phyloP scores from a whole-genome alignment of 2,888 invertebrate genomes.

The Aphodius granarius region DNA sequence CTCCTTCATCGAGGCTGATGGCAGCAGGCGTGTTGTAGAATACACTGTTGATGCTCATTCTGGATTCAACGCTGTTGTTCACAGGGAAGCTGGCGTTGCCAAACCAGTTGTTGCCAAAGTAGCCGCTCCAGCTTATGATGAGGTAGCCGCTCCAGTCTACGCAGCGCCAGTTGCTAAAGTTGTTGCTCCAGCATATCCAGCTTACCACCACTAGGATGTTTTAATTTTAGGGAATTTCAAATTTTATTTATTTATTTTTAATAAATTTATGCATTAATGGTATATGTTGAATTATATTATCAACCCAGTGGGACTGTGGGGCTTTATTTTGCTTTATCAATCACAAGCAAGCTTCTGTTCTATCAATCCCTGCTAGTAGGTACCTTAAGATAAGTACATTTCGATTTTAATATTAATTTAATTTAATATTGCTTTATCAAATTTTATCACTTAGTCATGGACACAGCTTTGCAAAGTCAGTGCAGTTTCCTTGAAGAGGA shows the following conservation, averaged over 20 bases:
- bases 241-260: not conserved
- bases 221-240: not conserved
- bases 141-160: not conserved
- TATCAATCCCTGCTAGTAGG: no score
- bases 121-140: not conserved
- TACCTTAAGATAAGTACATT: no score
- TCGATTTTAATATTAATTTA: no score
- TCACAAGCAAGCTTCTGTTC: no score
- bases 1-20: not conserved
- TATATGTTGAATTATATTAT: no score
- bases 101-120: not conserved
- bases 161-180: not conserved
- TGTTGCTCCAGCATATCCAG: not conserved
- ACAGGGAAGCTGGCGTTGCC: not conserved
- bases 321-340: no score
- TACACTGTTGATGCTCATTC: not conserved
- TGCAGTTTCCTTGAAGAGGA: no score
- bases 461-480: no score
- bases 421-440: no score
- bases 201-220: not conserved
- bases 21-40: not conserved
- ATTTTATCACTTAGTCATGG: no score
- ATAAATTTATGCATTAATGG: not conserved
- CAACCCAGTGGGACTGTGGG: no score
- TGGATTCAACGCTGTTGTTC: not conserved